Evolutionary conservation across 2,888 invertebrate genomes (phyloP).

Genomic region (Cheilosia urbana): DNA sequence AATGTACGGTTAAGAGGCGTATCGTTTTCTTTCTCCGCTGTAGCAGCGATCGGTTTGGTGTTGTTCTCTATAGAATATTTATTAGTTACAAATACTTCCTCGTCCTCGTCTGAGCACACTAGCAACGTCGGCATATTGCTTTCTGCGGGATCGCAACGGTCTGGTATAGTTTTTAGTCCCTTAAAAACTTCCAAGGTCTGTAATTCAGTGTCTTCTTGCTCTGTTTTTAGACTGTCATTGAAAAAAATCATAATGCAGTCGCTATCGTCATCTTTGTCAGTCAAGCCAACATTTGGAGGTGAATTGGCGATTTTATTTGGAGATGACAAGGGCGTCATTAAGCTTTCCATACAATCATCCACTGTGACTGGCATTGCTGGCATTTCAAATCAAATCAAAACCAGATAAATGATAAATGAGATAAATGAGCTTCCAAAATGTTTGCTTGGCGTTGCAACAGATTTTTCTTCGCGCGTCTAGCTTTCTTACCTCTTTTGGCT

Average conservation of each 20-base stretch:
- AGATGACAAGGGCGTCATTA: neutral
- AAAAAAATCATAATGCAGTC: slow-evolving; percentile 66
- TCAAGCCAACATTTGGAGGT: neutral
- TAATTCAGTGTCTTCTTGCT: slow-evolving; percentile 2
- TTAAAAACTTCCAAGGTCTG: neutral
- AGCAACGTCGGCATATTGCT: slow-evolving; percentile 78
- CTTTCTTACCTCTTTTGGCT: slow-evolving; percentile 77
- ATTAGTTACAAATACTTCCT: neutral
- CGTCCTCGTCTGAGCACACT: slow-evolving; percentile 73
- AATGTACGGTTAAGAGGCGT: slow-evolving; percentile 10
- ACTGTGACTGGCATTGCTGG: slow-evolving; percentile 59
- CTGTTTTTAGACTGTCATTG: slow-evolving; percentile 37
- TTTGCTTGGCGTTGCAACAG: slow-evolving; percentile 25
- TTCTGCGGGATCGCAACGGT: slow-evolving; percentile 7
- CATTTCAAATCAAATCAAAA: slow-evolving; percentile 39
- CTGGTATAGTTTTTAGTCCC: neutral
- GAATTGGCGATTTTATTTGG: neutral
- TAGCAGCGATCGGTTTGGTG: slow-evolving; percentile 42
- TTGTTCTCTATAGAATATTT: neutral
- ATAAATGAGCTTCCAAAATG: neutral
- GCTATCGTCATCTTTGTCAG: slow-evolving; percentile 51
- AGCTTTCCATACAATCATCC: slow-evolving; percentile 50
- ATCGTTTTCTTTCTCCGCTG: neutral
- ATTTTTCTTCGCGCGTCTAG: slow-evolving; percentile 32
- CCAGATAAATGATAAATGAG: too few species aligned